Evolutionary conservation across 92 coral and sea anemone genomes (phyloP).

Genomic region (Epizoanthus scotinus): DNA sequence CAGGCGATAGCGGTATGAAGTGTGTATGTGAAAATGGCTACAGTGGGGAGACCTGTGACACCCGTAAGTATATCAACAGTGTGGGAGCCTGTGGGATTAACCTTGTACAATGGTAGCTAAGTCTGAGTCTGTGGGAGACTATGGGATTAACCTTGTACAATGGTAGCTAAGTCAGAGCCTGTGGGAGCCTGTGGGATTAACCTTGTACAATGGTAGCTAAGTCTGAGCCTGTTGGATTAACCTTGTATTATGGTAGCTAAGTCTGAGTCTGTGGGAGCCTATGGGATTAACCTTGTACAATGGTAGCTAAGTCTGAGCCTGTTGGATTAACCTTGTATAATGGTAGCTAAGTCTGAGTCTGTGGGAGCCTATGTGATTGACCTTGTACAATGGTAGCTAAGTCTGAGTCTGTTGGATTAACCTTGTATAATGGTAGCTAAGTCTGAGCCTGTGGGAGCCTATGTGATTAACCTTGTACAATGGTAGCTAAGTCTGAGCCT

Average conservation of each 20-base stretch:
- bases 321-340: neutral
- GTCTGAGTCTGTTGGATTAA: neutral
- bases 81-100: neutral
- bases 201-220: neutral
- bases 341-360: no score
- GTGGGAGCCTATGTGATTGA: neutral
- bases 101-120: neutral
- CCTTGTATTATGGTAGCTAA: neutral
- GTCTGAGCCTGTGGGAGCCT: neutral
- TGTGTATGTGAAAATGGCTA: constrained; percentile 84
- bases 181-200: neutral
- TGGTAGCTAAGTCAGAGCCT: no score
- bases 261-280: neutral
- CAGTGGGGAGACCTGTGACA: constrained; percentile 83
- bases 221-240: neutral
- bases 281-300: neutral
- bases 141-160: neutral
- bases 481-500: neutral
- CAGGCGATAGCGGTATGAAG: constrained; percentile 55
- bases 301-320: neutral
- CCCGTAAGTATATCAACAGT: constrained; percentile 45
- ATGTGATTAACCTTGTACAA: neutral
- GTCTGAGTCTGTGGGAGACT: neutral
- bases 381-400: neutral
- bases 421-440: neutral